Percentiles rank a stretch among this genome's conserved stretches.
Conservation (phyloP, 2,113 vertebrate species). For the Thamnaconus septentrionalis region DNA sequence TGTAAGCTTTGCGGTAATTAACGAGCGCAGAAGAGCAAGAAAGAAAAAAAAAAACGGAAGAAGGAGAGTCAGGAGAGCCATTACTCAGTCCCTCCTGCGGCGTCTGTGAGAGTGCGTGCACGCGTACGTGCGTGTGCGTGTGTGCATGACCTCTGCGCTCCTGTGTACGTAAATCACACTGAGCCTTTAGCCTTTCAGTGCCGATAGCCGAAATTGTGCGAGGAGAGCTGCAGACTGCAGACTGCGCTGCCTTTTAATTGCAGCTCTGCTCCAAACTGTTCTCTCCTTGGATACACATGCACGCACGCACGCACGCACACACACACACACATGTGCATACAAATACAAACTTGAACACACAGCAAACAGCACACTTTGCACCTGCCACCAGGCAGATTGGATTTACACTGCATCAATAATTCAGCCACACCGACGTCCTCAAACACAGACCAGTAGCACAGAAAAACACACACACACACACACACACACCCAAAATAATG, state of each 20-base stretch:
- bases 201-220: conserved; percentile 41
- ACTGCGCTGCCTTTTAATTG: conserved; percentile 64
- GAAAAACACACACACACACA: too few relatives aligned
- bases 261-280: conserved; percentile 40
- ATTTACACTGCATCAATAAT: conserved; percentile 72
- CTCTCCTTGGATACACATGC: conserved; percentile 24
- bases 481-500: neutral
- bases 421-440: conserved; percentile 42
- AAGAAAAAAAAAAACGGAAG: conserved; percentile 12
- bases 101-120: neutral
- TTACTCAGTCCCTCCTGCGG: neutral
- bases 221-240: conserved; percentile 46
- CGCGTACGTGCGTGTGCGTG: neutral
- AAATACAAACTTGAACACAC: neutral
- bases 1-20: conserved; percentile 33
- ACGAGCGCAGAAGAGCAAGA: conserved; percentile 5
- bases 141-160: neutral
- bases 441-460: conserved; percentile 19
- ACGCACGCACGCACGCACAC: neutral
- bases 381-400: conserved; percentile 66
- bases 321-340: conserved; percentile 1
- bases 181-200: conserved; percentile 3
- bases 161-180: conserved; percentile 14
- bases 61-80: neutral
- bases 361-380: conserved; percentile 41